These are phyloP conservation scores for Carabus problematicus DNA, from an alignment of 2,888 invertebrate species.

Conservation along the genomic window DNA sequence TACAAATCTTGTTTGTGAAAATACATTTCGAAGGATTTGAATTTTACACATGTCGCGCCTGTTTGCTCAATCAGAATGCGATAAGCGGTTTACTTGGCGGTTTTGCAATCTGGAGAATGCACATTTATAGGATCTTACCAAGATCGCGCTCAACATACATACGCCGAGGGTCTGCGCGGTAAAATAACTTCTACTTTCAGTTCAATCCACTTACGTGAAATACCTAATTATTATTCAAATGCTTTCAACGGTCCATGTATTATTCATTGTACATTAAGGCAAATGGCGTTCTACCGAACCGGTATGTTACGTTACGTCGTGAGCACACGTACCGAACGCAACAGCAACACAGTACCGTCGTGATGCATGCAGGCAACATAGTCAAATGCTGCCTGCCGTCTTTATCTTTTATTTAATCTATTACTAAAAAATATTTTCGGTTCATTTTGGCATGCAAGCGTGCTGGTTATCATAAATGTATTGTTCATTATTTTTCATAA, in stretches of 20 bases:
- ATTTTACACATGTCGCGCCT: too few relatives aligned
- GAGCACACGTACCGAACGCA: neutral
- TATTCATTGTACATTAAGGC: conserved; percentile 40
- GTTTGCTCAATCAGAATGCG: too few relatives aligned
- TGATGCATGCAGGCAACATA: neutral
- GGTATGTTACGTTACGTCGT: neutral
- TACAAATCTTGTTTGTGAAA: too few relatives aligned
- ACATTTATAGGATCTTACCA: neutral
- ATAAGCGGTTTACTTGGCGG: too few relatives aligned
- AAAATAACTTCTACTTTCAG: conserved; percentile 38
- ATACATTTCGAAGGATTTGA: too few relatives aligned
- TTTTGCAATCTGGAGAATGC: conserved; percentile 3
- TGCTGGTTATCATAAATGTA: neutral
- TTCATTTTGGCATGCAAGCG: neutral
- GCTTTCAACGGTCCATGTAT: conserved; percentile 31
- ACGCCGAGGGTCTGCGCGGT: neutral
- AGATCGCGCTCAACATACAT: neutral
- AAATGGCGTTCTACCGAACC: conserved; percentile 18
- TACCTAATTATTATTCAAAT: conserved; percentile 42
- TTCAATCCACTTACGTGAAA: conserved; percentile 39
- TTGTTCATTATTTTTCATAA: neutral
- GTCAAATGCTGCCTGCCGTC: neutral
- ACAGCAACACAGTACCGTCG: neutral
- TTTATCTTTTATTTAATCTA: too few relatives aligned
- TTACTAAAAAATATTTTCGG: too few relatives aligned